Conservation (phyloP, 53 echinoderm and acorn worm species). For the Temnopleurus reevesii region DNA sequence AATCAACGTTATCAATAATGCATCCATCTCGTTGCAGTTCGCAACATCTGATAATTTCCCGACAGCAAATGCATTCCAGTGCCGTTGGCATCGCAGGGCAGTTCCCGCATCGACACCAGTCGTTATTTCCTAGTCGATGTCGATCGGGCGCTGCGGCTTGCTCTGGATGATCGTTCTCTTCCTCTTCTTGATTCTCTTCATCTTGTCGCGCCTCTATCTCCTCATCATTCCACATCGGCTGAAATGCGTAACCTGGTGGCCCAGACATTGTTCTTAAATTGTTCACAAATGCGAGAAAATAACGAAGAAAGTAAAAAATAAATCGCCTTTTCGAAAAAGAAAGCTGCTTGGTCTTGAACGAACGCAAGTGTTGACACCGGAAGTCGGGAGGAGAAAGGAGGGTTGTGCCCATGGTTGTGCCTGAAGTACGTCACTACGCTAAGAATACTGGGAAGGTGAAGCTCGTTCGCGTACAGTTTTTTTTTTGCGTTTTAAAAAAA, state of each 20-base stretch:
- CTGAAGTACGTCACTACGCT: too few relatives aligned
- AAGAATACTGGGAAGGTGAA: too few relatives aligned
- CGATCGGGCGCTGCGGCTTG: background rate
- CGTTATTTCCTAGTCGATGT: background rate
- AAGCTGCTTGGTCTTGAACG: too few relatives aligned
- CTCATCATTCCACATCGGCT: background rate
- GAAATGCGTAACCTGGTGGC: background rate
- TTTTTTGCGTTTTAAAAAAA: too few relatives aligned
- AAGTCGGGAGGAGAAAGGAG: too few relatives aligned
- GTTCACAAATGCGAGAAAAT: too few relatives aligned
- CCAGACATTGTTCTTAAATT: background rate
- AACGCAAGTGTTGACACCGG: too few relatives aligned
- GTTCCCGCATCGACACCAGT: constrained; percentile 42
- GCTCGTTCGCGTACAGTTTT: too few relatives aligned
- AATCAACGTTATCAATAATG: background rate
- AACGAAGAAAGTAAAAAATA: too few relatives aligned
- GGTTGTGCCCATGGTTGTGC: too few relatives aligned
- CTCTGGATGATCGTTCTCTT: background rate
- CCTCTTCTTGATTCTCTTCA: background rate
- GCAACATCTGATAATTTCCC: background rate
- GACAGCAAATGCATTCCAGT: constrained; percentile 57
- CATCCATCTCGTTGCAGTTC: background rate
- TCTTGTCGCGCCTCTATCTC: background rate
- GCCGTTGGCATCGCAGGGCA: constrained; percentile 49
- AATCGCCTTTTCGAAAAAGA: too few relatives aligned